phyloP scores from a whole-genome alignment of 2,888 invertebrate species.

The Acronicta psi region DNA sequence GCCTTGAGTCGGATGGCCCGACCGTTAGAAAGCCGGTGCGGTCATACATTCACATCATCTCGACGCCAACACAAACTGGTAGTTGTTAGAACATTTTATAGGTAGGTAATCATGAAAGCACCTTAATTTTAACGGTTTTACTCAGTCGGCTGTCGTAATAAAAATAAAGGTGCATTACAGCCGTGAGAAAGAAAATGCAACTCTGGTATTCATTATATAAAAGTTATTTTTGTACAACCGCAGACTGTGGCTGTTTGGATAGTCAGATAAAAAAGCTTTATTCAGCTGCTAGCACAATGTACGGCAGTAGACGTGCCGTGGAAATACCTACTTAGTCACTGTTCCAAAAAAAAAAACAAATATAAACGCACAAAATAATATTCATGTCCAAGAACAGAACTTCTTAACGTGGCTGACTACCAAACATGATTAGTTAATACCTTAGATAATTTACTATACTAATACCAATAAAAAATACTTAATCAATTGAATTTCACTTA shows the following conservation, averaged over 20 bases:
- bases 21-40: conserved; percentile 76
- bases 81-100: conserved; percentile 48
- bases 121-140: conserved; percentile 52
- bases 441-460: no score
- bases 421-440: no score
- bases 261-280: not conserved
- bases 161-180: conserved; percentile 2
- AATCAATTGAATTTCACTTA: no score
- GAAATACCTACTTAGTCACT: not conserved
- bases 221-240: not conserved
- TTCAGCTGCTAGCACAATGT: not conserved
- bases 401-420: no score
- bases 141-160: conserved; percentile 17
- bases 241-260: not conserved
- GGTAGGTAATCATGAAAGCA: conserved; percentile 49
- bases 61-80: conserved; percentile 45
- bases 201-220: not conserved
- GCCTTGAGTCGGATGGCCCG: conserved; percentile 64
- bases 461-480: no score
- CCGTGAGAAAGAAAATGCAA: not conserved
- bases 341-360: not conserved
- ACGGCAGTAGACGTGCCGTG: no score
- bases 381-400: no score
- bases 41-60: conserved; percentile 60
- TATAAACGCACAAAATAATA: no score